A percentile compares a stretch with the other conserved stretches of the same genome.
Conservation (phyloP, 2,797 vertebrate genomes). For the Linurgus olivaceus region DNA sequence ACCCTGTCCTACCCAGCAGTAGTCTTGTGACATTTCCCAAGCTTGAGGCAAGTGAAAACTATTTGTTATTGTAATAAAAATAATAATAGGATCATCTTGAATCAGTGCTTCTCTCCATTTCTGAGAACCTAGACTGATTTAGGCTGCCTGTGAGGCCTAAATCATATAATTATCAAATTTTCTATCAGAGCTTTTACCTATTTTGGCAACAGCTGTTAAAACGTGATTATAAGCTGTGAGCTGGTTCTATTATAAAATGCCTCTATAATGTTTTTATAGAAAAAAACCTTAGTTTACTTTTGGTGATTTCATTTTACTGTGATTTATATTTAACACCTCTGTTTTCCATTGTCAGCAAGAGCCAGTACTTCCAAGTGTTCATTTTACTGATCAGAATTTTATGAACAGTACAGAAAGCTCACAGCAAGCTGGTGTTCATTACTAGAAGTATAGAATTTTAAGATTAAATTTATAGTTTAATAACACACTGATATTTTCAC, state of each 20-base stretch:
- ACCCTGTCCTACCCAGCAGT: not conserved
- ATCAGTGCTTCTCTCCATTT: not conserved
- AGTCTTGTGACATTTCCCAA: not conserved
- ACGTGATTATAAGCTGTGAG: not conserved
- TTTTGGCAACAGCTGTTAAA: conserved; percentile 34
- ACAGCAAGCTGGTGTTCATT: conserved; percentile 21
- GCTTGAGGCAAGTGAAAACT: not conserved
- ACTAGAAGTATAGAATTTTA: conserved; percentile 12
- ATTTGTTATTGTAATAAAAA: not conserved
- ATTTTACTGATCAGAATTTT: not conserved
- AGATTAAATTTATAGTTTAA: conserved; percentile 58
- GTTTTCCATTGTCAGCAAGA: conserved; percentile 9
- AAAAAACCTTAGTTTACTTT: not conserved
- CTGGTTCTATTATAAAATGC: not conserved
- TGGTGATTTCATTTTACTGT: not conserved
- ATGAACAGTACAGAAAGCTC: not conserved
- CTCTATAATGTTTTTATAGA: not conserved
- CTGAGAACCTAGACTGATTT: not conserved
- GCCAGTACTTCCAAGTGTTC: not conserved
- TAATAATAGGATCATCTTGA: accelerated
- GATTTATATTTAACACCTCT: conserved; percentile 9
- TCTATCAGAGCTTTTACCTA: not conserved
- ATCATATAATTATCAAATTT: not conserved
- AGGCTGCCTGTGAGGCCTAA: not conserved
- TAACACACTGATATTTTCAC: conserved; percentile 53